Base-by-base conservation (phyloP, 2,113 vertebrate genomes). In the Albula goreensis region DNA sequence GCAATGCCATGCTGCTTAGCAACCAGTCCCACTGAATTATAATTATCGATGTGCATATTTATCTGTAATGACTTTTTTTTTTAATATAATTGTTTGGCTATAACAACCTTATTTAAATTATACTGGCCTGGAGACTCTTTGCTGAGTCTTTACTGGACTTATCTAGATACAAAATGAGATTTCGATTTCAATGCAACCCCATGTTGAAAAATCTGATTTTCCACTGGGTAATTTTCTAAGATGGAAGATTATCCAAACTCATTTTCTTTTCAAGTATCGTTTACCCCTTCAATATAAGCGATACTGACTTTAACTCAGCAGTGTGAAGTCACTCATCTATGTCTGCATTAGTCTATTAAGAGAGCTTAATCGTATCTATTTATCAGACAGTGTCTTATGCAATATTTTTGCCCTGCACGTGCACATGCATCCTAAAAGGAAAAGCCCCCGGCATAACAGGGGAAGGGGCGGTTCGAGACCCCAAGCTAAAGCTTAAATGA, bases 1-100 rank as follows among this genome's bases (percentile, higher is more conserved):
- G 88, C 83, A 86, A 90, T 90, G 87, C 80, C 81, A 57, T 60
- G 94, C 95, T 94, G 94, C 94, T 91, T 94, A 94, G 95, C 94
- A 92, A 95, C 93, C 86, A 60, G 86, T 88, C 82, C 84, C 87
- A 84, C 89, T 89, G 89, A 88, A 90, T 85, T 63, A 85, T 89
- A 89, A n/a, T 60, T 85, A 87, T 90, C 89, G 91, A 89, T 90
- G 86, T 90, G 88, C 74, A 88, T 88, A 80, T 88, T 89, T 89
- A 56, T 52, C 51, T 78, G 85, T 92, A 93, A 94, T 89, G 85
- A 89, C 84, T 11, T 15, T 66, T 11, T 11, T 66, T 66, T 92
- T 92, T 89, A 25, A 22, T 89, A 90, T 90, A 90, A 94, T 93
- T 90, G 93, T 90, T 92, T 92, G 88, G 89, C 86, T 91, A 94